These are phyloP conservation scores for Formica selysi DNA, from an alignment of 1,140 invertebrate genomes.

Conservation along the genomic window DNA sequence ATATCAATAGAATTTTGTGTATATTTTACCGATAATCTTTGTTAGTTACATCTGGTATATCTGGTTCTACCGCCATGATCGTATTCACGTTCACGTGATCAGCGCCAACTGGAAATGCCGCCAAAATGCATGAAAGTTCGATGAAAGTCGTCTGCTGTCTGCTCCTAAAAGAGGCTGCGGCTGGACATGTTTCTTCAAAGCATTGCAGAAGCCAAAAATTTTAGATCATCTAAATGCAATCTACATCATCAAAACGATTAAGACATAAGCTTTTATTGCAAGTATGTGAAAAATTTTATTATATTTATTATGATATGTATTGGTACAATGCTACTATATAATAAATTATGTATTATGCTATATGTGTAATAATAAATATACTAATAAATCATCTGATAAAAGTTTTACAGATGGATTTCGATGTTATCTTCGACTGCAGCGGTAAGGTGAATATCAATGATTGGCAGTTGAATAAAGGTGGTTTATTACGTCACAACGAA, in stretches of 20 bases:
- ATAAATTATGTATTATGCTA: neutral
- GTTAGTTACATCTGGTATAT: neutral
- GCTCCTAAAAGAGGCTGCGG: neutral
- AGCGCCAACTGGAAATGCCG: slow-evolving; percentile 33
- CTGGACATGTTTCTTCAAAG: neutral
- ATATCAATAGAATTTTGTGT: neutral
- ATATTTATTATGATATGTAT: neutral
- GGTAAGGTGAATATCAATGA: slow-evolving; percentile 81
- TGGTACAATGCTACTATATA: neutral
- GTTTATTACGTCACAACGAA: slow-evolving; percentile 71
- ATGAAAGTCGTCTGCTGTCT: neutral
- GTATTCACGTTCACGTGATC: neutral
- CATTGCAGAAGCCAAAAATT: neutral
- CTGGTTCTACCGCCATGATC: neutral
- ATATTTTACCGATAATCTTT: neutral
- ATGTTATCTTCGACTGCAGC: slow-evolving; percentile 76
- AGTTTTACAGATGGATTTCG: slow-evolving; percentile 69
- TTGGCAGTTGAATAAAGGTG: slow-evolving; percentile 75
- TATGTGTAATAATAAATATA: neutral
- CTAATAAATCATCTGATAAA: neutral
- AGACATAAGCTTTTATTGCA: neutral
- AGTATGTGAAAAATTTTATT: neutral
- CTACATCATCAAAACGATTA: neutral
- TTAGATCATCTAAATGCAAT: neutral
- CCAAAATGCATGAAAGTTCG: slow-evolving; percentile 32